phyloP scores from a whole-genome alignment of 92 coral and sea anemone genomes.

The Galaxea fascicularis region DNA sequence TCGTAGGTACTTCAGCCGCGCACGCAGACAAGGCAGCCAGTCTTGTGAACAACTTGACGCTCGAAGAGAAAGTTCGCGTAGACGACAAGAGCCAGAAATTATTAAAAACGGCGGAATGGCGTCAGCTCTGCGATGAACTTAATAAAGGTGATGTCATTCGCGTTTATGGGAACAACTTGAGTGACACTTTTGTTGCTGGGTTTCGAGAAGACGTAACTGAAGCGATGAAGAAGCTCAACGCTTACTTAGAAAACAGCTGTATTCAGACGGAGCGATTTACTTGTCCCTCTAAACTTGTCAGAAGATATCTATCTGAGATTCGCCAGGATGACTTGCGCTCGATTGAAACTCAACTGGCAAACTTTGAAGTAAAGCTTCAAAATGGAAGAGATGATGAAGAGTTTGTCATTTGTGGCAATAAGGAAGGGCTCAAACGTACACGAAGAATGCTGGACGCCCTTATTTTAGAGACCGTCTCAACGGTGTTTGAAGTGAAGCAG shows the following conservation, averaged over 20 bases:
- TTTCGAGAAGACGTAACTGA: conserved; percentile 61
- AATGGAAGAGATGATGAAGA: conserved; percentile 46
- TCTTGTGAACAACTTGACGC: conserved; percentile 47
- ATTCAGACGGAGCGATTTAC: conserved; percentile 42
- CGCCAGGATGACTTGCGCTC: conserved; percentile 56
- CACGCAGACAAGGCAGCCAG: conserved; percentile 66
- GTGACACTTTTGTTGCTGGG: conserved; percentile 79
- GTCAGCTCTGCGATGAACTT: conserved; percentile 43
- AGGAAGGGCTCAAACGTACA: neutral
- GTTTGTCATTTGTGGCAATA: conserved; percentile 68
- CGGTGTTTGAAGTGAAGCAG: conserved; percentile 22
- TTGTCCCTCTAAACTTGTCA: conserved; percentile 42
- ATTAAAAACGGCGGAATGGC: conserved; percentile 59
- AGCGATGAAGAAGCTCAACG: conserved; percentile 49
- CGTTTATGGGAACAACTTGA: conserved; percentile 51
- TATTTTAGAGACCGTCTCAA: neutral
- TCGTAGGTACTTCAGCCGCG: conserved; percentile 59
- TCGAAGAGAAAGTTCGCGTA: conserved; percentile 65
- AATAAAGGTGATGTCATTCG: conserved; percentile 26
- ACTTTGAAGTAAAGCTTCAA: conserved; percentile 50
- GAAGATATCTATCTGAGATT: conserved; percentile 65
- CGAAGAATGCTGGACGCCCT: neutral
- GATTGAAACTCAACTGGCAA: conserved; percentile 52
- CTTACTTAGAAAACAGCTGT: conserved; percentile 66
- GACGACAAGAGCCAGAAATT: conserved; percentile 51